Conservation (phyloP, 1,140 invertebrate genomes). For the Glossosoma conforme region DNA sequence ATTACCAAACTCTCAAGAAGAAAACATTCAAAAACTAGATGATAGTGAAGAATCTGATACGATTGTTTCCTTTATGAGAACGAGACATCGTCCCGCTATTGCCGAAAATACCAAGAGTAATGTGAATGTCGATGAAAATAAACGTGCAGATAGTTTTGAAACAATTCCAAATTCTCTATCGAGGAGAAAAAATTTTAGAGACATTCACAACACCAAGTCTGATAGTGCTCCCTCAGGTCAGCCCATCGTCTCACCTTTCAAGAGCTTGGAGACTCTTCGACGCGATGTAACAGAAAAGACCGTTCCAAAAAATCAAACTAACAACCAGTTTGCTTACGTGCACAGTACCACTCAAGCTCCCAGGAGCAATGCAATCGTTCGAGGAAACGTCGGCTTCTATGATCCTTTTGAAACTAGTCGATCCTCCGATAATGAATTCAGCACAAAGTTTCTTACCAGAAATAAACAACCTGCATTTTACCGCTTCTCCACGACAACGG, state of each 20-base stretch:
- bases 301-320: constrained; percentile 16
- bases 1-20: constrained; percentile 20
- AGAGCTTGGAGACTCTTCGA: constrained; percentile 40
- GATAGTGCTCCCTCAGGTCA: constrained; percentile 30
- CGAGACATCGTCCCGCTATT: constrained; percentile 8
- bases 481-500: constrained; percentile 12
- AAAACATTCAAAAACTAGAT: constrained; percentile 4
- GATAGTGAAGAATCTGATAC: constrained; percentile 24
- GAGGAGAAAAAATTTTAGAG: constrained; percentile 21
- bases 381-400: constrained; percentile 12
- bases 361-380: constrained; percentile 5
- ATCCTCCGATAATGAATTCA: constrained; percentile 6
- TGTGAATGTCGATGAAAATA: constrained; percentile 10
- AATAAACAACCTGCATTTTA: constrained; percentile 5
- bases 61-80: constrained; percentile 26
- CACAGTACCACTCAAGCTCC: constrained; percentile 22
- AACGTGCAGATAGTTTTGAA: constrained; percentile 25
- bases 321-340: constrained; percentile 11
- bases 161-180: constrained; percentile 23
- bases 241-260: constrained; percentile 39
- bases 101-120: constrained; percentile 8
- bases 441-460: constrained; percentile 1
- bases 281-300: constrained; percentile 19
- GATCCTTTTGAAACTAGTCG: constrained; percentile 9
- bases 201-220: constrained; percentile 23